These are phyloP conservation scores for Nothobranchius kuhntae DNA, from an alignment of 2,113 vertebrate genomes.

Conservation along the genomic window DNA sequence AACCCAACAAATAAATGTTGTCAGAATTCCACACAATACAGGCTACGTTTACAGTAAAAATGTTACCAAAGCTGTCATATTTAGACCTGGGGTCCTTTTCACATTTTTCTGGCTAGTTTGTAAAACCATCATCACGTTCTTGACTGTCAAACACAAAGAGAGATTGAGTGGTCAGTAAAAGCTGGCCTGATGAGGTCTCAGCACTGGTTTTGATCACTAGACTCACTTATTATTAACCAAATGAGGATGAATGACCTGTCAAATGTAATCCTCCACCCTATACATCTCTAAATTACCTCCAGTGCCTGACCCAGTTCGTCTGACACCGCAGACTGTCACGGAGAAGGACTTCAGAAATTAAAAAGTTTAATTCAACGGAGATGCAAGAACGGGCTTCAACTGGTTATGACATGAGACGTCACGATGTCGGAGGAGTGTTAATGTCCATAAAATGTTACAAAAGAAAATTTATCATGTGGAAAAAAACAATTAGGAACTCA, in stretches of 20 bases:
- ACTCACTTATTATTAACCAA: constrained; percentile 86
- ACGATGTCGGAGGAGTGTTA: constrained; percentile 8
- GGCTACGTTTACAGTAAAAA: neutral
- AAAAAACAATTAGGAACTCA: neutral
- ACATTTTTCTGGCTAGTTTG: neutral
- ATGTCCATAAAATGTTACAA: neutral
- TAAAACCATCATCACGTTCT: neutral
- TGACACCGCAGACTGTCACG: constrained; percentile 38
- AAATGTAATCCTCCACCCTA: constrained; percentile 85
- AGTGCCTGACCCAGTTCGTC: constrained; percentile 71
- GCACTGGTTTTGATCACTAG: constrained; percentile 84
- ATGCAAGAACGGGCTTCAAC: constrained; percentile 14
- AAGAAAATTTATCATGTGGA: neutral
- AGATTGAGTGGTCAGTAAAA: constrained; percentile 77
- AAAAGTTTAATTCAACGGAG: constrained; percentile 56
- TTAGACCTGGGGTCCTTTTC: constrained; percentile 5
- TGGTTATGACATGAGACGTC: constrained; percentile 19
- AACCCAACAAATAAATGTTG: neutral
- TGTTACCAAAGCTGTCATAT: constrained; percentile 5
- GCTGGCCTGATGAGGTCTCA: constrained; percentile 82
- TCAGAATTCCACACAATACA: neutral
- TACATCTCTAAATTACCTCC: constrained; percentile 91
- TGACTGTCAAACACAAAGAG: constrained; percentile 46
- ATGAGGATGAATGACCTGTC: constrained; percentile 98
- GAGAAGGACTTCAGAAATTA: constrained; percentile 45